Evolutionary conservation across 2,113 vertebrate genomes (phyloP).

Genomic region (Salvelinus sp.): DNA sequence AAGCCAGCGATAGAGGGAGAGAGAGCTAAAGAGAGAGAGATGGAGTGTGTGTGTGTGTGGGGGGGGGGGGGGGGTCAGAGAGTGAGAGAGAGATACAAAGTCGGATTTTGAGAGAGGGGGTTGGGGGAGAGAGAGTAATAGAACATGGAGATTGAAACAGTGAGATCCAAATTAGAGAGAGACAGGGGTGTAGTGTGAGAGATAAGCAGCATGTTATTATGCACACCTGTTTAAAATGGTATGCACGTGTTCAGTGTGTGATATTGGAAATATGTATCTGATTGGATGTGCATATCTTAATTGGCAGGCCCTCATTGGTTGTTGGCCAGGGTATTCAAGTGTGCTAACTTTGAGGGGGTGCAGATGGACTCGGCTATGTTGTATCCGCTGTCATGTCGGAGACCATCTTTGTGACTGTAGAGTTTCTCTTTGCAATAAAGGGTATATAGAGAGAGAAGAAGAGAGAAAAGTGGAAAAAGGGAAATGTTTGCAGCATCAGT

Average conservation of each 20-base stretch:
- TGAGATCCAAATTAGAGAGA: background rate
- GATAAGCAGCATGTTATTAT: background rate
- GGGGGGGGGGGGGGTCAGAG: background rate
- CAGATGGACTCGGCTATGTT: background rate
- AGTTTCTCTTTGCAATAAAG: background rate
- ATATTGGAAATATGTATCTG: too few relatives aligned
- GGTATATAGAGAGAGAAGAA: background rate
- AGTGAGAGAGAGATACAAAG: background rate
- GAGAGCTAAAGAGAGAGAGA: slow-evolving; percentile 9
- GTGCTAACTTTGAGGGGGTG: too few relatives aligned
- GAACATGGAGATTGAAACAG: background rate
- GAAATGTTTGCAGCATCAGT: slow-evolving; percentile 5
- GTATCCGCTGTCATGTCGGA: too few relatives aligned
- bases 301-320: too few relatives aligned
- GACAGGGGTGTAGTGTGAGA: too few relatives aligned
- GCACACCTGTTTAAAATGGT: too few relatives aligned
- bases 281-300: too few relatives aligned
- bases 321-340: too few relatives aligned
- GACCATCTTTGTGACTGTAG: too few relatives aligned
- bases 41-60: background rate
- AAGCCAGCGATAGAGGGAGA: slow-evolving; percentile 33
- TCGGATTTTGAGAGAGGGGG: background rate
- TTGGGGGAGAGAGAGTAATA: background rate
- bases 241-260: too few relatives aligned
- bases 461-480: background rate